Evolutionary conservation across 1,140 invertebrate genomes (phyloP), one percentile per base, ranked within the genome.

Genomic region (Pomacea maculata): DNA sequence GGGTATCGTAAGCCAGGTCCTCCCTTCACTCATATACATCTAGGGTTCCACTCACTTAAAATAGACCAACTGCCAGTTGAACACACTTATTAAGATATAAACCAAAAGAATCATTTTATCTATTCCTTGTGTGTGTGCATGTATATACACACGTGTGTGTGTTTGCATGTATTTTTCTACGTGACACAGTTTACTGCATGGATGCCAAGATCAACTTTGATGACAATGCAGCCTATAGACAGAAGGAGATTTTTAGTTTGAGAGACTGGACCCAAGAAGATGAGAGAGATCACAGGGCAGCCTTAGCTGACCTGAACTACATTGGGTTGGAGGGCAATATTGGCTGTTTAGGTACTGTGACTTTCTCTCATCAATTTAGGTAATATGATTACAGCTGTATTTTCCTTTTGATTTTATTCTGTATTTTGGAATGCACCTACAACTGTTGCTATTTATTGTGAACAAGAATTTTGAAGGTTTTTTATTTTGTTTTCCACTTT

Each of bases 151-250:
- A 29, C 11, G 67, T 29, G n/a, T 29, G n/a, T 70, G 6, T 29
- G 10, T 70, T 11, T 73, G 19, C 45, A 10, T 73, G 21, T 15
- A 21, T 34, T 21, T 54, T 19, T 19, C 11, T 76, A n/a, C 45
- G 12, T 77, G 78, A 84, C 88, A 25, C 89, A 97, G 96, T 90
- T 17, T 88, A 83, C 71, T 96, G 97, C 45, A 97, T 99, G 79
- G 99, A 99, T 94, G 98, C 98, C 34, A 99, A 99, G 93, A 94
- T 98, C 82, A 96, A 97, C 85, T 99, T 99, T 93, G 99, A 99
- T 92, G 98, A 99, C 90, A 99, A 99, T 94, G 98, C 99, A 3
- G 93, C 95, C 82, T 99, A 97, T 87, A 93, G 98, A 82, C 99
- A 99, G 82, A 94, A 96, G 89, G 94, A 96, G 29, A 88, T 91